Evolutionary conservation across 2,888 invertebrate species (phyloP), one percentile per base, ranked within the genome.

Genomic region (Drosophila gaucha): DNA sequence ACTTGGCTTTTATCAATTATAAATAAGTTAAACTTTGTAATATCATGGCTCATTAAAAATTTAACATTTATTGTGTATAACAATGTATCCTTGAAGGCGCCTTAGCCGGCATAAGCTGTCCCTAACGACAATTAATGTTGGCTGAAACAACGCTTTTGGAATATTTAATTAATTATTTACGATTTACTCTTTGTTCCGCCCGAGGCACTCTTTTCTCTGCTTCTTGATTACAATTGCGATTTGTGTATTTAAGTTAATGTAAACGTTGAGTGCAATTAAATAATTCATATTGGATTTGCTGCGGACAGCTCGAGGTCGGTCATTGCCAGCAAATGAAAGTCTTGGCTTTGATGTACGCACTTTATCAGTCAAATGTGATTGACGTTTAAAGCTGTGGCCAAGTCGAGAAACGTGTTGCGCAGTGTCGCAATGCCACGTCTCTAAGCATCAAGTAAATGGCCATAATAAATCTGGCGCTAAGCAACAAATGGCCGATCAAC

Each of bases 111-210:
- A 46, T 28, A n/a, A 20, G 24, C 50, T 30, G 33, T 46, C 38
- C 73, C 65, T 31, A n/a, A n/a, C n/a, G n/a, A n/a, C n/a, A n/a
- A n/a, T n/a, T 14, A 9, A 30, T 39, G 55, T 38, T 57, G 65
- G 54, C 56, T 41, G 22, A 56, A 62, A 60, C 63, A 51, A 46
- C 46, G n/a, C 59, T 62, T 59, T 72, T 64, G 44, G 71, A 63
- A 78, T 85, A 64, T 55, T 28, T 63, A 85, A 80, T 82, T 68
- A 47, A 35, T 47, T 26, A 64, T 84, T 67, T 51, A 58, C 43
- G 62, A 52, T 63, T 50, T 55, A 46, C 49, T 51, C 39, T 38
- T 43, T 38, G 28, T 28, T 9, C 2, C 4, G 24, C 22, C n/a
- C n/a, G n/a, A n/a, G n/a, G n/a, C n/a, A n/a, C n/a, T n/a, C n/a